phyloP scores from a whole-genome alignment of 1,140 invertebrate genomes.

The Cydia pomonella region DNA sequence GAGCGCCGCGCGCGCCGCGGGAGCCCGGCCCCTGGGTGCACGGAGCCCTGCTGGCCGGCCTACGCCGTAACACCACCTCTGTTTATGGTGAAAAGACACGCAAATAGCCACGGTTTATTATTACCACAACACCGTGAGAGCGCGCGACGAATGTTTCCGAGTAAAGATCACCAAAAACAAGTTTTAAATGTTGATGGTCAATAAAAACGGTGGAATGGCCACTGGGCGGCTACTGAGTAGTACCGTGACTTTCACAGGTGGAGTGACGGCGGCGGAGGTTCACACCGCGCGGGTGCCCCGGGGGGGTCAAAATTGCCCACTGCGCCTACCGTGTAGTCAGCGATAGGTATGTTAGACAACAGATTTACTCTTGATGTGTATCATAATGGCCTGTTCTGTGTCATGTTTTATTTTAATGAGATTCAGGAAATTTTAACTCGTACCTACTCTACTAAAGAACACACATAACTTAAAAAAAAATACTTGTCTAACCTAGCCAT shows the following conservation, averaged over 20 bases:
- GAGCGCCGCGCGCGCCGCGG: slow-evolving; percentile 51
- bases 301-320: slow-evolving; percentile 53
- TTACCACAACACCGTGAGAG: slow-evolving; percentile 66
- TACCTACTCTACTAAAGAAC: neutral
- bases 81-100: slow-evolving; percentile 68
- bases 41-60: slow-evolving; percentile 48
- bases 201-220: slow-evolving; percentile 72
- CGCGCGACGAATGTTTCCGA: slow-evolving; percentile 59
- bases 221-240: slow-evolving; percentile 61
- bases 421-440: neutral
- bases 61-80: slow-evolving; percentile 45
- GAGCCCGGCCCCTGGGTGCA: slow-evolving; percentile 66
- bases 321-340: slow-evolving; percentile 3
- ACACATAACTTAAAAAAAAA: no score
- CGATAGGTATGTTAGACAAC: slow-evolving; percentile 19
- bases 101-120: slow-evolving; percentile 61
- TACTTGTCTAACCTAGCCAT: no score
- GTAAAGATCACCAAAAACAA: slow-evolving; percentile 72
- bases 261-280: slow-evolving; percentile 53
- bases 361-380: slow-evolving; percentile 10
- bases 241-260: slow-evolving; percentile 63
- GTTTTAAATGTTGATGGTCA: slow-evolving; percentile 70
- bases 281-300: slow-evolving; percentile 49
- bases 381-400: neutral
- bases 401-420: slow-evolving; percentile 8